A percentile compares a stretch with the other conserved stretches of the same genome.
These are phyloP conservation scores for Sinocyclocheilus anshuiensis DNA, from an alignment of 2,113 vertebrate species.

Conservation along the genomic window DNA sequence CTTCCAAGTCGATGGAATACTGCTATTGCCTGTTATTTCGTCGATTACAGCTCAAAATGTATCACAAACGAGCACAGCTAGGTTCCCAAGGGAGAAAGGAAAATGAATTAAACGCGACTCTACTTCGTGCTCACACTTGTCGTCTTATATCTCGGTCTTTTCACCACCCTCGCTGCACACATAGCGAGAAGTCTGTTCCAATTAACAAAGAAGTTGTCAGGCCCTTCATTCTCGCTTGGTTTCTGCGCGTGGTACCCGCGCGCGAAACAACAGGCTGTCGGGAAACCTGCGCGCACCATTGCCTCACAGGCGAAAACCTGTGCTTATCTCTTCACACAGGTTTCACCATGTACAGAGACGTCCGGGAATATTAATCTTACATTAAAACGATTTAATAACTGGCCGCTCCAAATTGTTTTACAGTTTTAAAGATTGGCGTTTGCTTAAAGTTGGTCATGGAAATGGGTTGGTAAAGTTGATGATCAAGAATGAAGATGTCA, in stretches of 20 bases:
- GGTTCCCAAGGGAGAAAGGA: constrained; percentile 53
- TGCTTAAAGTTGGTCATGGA: not conserved
- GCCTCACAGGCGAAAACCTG: constrained; percentile 70
- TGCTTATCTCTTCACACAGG: constrained; percentile 54
- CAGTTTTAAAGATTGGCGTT: not conserved
- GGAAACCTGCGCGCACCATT: constrained; percentile 72
- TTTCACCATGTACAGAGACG: constrained; percentile 55
- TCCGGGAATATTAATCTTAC: constrained; percentile 62
- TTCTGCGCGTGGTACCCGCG: constrained; percentile 71
- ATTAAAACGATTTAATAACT: not conserved
- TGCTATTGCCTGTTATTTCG: not conserved
- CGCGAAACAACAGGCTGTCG: constrained; percentile 69
- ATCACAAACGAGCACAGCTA: constrained; percentile 46
- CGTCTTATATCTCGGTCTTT: constrained; percentile 63
- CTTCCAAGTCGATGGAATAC: not conserved
- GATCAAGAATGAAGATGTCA: not conserved
- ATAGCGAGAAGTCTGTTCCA: constrained; percentile 63
- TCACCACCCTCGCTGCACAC: constrained; percentile 48
- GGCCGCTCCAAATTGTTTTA: not conserved
- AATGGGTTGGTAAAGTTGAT: not conserved
- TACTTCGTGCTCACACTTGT: constrained; percentile 74
- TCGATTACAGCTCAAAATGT: not conserved
- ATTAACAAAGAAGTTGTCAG: constrained; percentile 73
- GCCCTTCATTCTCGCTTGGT: constrained; percentile 66
- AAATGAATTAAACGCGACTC: constrained; percentile 73